These are phyloP conservation scores for Melanostoma scalare DNA, from an alignment of 2,888 invertebrate genomes.

Conservation along the genomic window DNA sequence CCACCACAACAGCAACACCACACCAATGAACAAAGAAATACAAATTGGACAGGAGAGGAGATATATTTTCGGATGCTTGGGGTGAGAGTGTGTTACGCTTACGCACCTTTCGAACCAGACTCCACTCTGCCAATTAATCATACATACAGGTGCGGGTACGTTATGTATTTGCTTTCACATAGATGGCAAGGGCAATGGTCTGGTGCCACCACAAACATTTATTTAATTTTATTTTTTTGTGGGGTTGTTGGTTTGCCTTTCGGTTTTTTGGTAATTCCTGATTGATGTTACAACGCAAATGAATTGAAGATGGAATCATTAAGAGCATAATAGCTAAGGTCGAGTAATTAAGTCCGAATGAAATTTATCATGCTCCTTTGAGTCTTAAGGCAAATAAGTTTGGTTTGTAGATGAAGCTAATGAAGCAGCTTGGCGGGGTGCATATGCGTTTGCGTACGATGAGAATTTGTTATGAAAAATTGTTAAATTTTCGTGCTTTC, in stretches of 20 bases:
- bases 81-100: constrained; percentile 33
- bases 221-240: constrained; percentile 2
- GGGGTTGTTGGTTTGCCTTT: constrained; percentile 21
- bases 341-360: constrained; percentile 71
- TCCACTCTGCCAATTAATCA: constrained; percentile 67
- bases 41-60: constrained; percentile 26
- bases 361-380: constrained; percentile 61
- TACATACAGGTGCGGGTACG: constrained; percentile 50
- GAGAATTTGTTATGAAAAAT: constrained; percentile 36
- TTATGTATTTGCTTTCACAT: constrained; percentile 18
- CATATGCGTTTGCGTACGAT: constrained; percentile 9
- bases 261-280: constrained; percentile 44
- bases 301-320: constrained; percentile 68
- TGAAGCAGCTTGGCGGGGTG: constrained; percentile 54
- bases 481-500: not conserved
- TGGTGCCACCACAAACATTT: constrained; percentile 51
- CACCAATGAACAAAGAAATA: not conserved
- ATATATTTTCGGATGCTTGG: constrained; percentile 21
- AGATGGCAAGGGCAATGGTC: not conserved
- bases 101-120: constrained; percentile 27
- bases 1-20: constrained; percentile 17
- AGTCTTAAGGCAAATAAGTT: constrained; percentile 60
- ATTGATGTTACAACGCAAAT: constrained; percentile 57
- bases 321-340: constrained; percentile 57
- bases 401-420: constrained; percentile 56